phyloP scores from a whole-genome alignment of 2,888 invertebrate genomes.

The Osmoderma eremita region DNA sequence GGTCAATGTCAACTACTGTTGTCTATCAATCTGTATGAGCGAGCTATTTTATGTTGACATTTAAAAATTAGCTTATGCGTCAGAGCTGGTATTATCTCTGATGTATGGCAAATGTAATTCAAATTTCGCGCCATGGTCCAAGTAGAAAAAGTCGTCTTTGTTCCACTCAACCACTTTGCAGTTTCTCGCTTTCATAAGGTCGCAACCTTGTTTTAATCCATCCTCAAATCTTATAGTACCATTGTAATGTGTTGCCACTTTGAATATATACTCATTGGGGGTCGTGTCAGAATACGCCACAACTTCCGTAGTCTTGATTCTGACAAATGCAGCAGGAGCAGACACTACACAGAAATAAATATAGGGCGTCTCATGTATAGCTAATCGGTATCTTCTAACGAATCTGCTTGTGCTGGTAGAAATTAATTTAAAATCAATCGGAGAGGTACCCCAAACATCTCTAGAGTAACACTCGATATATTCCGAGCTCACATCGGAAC shows the following conservation, averaged over 20 bases:
- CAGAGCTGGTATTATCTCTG: too few relatives aligned
- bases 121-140: neutral
- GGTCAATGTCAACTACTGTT: too few relatives aligned
- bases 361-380: neutral
- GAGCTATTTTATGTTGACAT: too few relatives aligned
- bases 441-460: neutral
- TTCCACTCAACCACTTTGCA: conserved; percentile 1
- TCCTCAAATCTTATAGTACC: neutral
- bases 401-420: neutral
- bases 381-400: neutral
- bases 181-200: neutral
- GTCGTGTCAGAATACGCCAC: conserved; percentile 1
- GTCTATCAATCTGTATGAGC: too few relatives aligned
- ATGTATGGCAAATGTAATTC: neutral
- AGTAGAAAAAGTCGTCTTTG: neutral
- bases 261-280: neutral
- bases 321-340: neutral
- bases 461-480: neutral
- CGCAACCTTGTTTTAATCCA: neutral
- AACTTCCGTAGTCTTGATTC: neutral
- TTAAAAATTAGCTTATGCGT: too few relatives aligned
- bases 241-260: neutral
- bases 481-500: neutral
- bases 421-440: neutral
- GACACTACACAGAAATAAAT: conserved; percentile 7